Base-by-base conservation (phyloP, 2,797 vertebrate species). In the Vespertilio murinus region DNA sequence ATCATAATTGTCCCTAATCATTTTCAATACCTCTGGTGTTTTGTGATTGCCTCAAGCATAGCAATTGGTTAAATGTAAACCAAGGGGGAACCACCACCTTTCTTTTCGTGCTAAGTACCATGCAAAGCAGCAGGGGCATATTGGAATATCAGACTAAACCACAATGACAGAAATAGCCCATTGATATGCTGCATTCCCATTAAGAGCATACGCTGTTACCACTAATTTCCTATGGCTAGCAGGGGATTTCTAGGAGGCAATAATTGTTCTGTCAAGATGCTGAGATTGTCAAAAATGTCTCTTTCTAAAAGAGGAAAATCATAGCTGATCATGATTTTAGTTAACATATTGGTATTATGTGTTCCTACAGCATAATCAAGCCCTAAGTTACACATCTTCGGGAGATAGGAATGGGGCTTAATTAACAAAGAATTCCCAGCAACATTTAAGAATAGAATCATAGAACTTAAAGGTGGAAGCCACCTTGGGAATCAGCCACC, bases 1-100 rank as follows among this genome's bases (percentile, higher is more conserved):
- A 33, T 96, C 95, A 96, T 96, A 98, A 97, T 97, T 97, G 97
- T 97, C 97, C 83, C 38, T 96, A 97, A 97, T 96, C 96, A 92
- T 96, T 96, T 98, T 97, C 74, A 96, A 97, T 95, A 97, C 92
- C 93, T 94, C 42, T 94, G 71, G 95, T 97, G 97, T 96, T 95
- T 97, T 97, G 94, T 93, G 92, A 97, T 97, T 96, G 96, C 96
- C 96, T 94, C 88, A 97, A 96, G 61, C 97, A 97, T 92, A 78
- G 91, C 96, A 97, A 94, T 92, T 97, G 97, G 54, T 96, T 97
- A 98, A 97, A 94, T 94, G 83, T 87, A 93, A 97, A 94, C 89
- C 70, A 81, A 93, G 71, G 64, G 67, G 83, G 75, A 94, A 96
- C 65, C 2, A 25, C 38, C 2, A 69, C 61, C 61, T 69, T 74